phyloP scores from a whole-genome alignment of 2,888 invertebrate genomes.

The Copidosoma aretas region DNA sequence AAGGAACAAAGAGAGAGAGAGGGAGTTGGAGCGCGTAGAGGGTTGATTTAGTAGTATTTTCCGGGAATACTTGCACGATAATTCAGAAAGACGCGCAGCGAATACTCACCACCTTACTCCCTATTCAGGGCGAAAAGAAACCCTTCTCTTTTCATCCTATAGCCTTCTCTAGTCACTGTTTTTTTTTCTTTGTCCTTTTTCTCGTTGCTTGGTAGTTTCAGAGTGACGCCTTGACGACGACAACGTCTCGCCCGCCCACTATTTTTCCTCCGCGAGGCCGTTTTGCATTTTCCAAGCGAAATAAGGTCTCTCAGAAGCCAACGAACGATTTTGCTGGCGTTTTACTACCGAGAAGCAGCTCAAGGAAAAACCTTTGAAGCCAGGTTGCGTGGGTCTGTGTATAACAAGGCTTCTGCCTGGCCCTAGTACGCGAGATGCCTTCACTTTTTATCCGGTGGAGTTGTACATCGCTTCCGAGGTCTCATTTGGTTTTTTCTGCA shows the following conservation, averaged over 20 bases:
- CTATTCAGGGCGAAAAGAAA: background rate
- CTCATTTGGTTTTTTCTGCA: no score
- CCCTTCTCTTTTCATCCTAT: conserved; percentile 27
- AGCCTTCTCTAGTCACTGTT: conserved; percentile 8
- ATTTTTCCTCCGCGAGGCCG: conserved; percentile 46
- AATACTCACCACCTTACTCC: conserved; percentile 52
- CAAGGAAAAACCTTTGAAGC: conserved; percentile 37
- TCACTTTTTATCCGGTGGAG: no score
- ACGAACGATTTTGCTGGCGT: conserved; percentile 40
- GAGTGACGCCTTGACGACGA: conserved; percentile 28
- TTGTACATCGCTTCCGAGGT: no score
- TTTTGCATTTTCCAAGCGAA: conserved; percentile 46
- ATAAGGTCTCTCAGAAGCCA: conserved; percentile 41
- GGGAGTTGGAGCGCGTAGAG: conserved; percentile 41
- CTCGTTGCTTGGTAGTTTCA: conserved; percentile 13
- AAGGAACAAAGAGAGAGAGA: no score
- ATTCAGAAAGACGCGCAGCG: conserved; percentile 56
- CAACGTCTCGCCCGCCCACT: conserved; percentile 38
- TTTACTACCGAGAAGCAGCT: conserved; percentile 38
- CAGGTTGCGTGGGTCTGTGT: conserved; percentile 20
- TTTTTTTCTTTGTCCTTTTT: conserved; percentile 12
- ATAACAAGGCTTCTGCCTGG: background rate
- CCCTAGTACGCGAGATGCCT: no score
- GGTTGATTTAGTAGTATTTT: conserved; percentile 58
- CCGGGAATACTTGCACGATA: conserved; percentile 56